Conservation (phyloP, 2,113 vertebrate species). For the Mustela nigripes region DNA sequence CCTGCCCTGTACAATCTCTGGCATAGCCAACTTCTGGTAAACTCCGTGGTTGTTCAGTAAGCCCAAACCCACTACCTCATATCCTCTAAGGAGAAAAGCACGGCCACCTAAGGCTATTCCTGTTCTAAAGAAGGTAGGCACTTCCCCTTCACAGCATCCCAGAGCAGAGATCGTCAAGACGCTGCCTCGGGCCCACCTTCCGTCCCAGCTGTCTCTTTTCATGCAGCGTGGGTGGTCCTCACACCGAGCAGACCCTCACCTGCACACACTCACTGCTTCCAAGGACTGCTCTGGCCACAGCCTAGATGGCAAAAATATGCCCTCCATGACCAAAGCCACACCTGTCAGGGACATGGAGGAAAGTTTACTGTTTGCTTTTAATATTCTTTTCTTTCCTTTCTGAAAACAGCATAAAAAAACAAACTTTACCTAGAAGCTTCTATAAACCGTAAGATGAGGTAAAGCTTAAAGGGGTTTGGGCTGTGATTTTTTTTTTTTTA, state of each 20-base stretch:
- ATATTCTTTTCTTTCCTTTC: not conserved
- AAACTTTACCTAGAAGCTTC: not conserved
- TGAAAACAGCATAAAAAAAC: not conserved
- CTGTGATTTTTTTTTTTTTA: not conserved
- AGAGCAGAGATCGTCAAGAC: no score
- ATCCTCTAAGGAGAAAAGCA: not conserved
- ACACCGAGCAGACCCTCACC: not conserved
- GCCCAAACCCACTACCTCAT: not conserved
- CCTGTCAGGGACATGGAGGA: not conserved
- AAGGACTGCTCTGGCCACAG: not conserved
- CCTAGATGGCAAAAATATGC: not conserved
- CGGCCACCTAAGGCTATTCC: not conserved
- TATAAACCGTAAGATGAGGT: not conserved
- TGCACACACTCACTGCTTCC: no score
- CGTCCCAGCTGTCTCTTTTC: not conserved
- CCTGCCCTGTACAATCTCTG: not conserved
- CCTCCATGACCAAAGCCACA: not conserved
- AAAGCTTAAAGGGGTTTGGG: not conserved
- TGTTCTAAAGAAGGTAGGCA: no score
- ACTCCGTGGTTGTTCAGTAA: no score
- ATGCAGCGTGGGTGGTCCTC: not conserved
- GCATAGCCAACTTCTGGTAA: not conserved
- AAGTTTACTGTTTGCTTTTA: not conserved
- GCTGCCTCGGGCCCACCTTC: not conserved
- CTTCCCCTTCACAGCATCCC: not conserved